Base-by-base conservation (phyloP, 2,113 vertebrate genomes). In the Cyanistes caeruleus region DNA sequence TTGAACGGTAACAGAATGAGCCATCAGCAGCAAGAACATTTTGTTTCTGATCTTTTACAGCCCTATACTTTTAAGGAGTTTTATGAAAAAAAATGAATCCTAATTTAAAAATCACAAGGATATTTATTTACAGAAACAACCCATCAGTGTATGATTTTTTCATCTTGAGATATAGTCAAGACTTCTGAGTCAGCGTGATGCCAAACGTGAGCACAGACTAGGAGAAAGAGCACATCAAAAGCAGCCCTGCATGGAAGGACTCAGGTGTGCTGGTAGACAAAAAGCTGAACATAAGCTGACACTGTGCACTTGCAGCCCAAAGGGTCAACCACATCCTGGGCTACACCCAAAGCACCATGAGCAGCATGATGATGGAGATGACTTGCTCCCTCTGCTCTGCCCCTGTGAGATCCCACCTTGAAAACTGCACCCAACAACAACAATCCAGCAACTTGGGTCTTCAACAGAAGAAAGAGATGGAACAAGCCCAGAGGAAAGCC, bases 361-460 rank as follows among this genome's bases (percentile, higher is more conserved):
- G 39, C 39, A 75, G 11, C 24, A 46, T 11, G 46, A 9, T 0
- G 0, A 30, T 8, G n/a, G 46, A 82, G 24, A 16, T 7, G 7
- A 30, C 55, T 75, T 3, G 0, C 10, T 31, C 8, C 25, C 52
- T 39, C 37, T 39, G 39, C 27, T 67, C 27, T 17, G 8, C 37
- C 46, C 28, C 41, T 16, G 11, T 24, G 33, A 75, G 69, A 82
- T 11, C 35, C 15, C 16, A 25, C 13, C 46, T 25, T 11, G 28
- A 53, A 56, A 53, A 53, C 9, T 22, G n/a, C 11, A 28, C 11
- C 28, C 52, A 43, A 43, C 43, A 43, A 43, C 41, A 43, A 43
- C 43, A 43, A 43, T 43, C 43, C 43, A 43, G 15, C 15, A 43
- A 43, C 23, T 89, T 9, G 8, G 4, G 13, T 53, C 28, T 58